phyloP scores from a whole-genome alignment of 2,797 vertebrate species.

The Orientallactaga sibirica region DNA sequence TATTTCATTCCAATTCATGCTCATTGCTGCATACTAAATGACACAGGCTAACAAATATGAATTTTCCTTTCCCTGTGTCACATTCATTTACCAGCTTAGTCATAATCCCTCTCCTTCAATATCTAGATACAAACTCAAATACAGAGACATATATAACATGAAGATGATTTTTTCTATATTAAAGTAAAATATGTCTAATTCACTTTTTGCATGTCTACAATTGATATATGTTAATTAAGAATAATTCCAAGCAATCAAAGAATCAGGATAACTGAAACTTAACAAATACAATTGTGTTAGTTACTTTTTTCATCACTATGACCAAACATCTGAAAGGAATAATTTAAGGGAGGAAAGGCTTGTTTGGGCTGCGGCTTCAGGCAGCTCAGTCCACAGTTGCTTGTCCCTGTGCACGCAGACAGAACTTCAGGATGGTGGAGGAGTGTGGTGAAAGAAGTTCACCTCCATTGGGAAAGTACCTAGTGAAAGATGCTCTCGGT shows the following conservation, averaged over 20 bases:
- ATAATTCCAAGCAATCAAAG: background rate
- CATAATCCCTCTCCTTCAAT: background rate
- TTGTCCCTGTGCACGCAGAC: background rate
- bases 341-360: background rate
- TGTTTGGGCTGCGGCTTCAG: background rate
- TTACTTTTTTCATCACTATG: background rate
- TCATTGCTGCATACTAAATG: background rate
- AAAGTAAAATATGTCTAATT: background rate
- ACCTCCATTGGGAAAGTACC: background rate
- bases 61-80: background rate
- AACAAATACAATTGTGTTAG: background rate
- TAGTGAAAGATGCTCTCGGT: background rate
- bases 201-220: no score
- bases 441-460: background rate
- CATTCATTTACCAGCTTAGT: background rate
- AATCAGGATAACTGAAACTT: background rate
- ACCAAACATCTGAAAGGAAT: background rate
- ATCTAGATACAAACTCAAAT: background rate
- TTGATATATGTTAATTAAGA: background rate
- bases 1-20: background rate
- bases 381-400: background rate
- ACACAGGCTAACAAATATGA: background rate
- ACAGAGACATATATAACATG: background rate
- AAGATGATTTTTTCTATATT: no score
- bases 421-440: background rate